Evolutionary conservation across 1,140 invertebrate genomes (phyloP).

Genomic region (Sinella curviseta): DNA sequence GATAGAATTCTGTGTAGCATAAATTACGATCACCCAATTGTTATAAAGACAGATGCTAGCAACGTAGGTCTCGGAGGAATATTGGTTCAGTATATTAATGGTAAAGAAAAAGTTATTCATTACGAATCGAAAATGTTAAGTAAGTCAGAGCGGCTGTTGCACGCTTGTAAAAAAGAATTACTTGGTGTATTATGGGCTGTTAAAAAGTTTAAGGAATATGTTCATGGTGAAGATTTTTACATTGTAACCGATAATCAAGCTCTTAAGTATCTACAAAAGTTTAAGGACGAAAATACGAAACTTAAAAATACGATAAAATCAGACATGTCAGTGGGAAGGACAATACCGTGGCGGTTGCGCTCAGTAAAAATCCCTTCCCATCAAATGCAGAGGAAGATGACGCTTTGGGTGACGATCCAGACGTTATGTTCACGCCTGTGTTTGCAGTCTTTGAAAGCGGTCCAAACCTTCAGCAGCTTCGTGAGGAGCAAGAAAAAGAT

Average conservation of each 20-base stretch:
- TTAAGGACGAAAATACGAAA: conserved; percentile 25
- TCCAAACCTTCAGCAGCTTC: neutral
- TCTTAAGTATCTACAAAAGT: conserved; percentile 28
- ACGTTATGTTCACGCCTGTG: neutral
- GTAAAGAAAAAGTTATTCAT: conserved; percentile 28
- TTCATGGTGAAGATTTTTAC: conserved; percentile 34
- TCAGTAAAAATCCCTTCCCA: conserved; percentile 37
- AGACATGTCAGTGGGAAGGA: conserved; percentile 51
- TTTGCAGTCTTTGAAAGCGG: neutral
- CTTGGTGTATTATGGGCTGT: conserved; percentile 38
- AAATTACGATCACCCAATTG: neutral
- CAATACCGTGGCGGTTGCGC: no score
- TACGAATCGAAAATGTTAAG: conserved; percentile 36
- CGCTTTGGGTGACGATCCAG: conserved; percentile 19
- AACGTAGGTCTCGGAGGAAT: conserved; percentile 28
- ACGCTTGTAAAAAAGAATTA: conserved; percentile 33
- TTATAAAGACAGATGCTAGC: conserved; percentile 29
- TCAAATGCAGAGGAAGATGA: conserved; percentile 26
- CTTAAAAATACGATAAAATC: conserved; percentile 35
- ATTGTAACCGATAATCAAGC: conserved; percentile 40
- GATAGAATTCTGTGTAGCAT: neutral
- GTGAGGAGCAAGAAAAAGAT: neutral
- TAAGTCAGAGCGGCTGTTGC: conserved; percentile 18
- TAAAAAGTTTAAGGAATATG: conserved; percentile 39
- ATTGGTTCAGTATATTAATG: conserved; percentile 30